Base-by-base conservation (phyloP, 2,888 invertebrate genomes). In the Amiota minor region DNA sequence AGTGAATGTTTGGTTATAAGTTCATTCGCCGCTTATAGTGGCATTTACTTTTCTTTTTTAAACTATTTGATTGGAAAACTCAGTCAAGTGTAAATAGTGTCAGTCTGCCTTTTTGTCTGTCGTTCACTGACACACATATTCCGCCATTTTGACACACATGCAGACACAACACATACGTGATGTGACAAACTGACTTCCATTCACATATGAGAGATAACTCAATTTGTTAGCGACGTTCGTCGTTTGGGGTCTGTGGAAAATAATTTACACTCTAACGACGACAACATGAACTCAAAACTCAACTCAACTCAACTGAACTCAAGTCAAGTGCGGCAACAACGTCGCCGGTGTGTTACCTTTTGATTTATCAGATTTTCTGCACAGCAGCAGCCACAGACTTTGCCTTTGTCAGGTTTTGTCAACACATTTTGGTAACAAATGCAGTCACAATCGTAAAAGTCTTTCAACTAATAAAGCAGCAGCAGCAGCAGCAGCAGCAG, bases 51-150 rank as follows among this genome's bases (percentile, higher is more conserved):
- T 65, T 61, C 70, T 72, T 68, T 68, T 68, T n/a, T 75, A 84
- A 85, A 79, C 80, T 77, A 87, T 85, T 87, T 87, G 87, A 87
- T 87, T 87, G 85, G 83, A 87, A 87, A 87, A 84, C 77, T 71
- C 84, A 81, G 64, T 83, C 80, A 80, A 83, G 84, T 83, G 81
- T 81, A 86, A 84, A 79, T 78, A 77, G 78, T 79, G 79, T 74
- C 78, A 73, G 78, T 76, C 80, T 53, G 6, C 6, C 2, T 35
- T 1, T 35, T 8, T 79, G 78, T 74, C 78, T 71, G 78, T 76
- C 80, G 35, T 53, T 68, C 67, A 62, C n/a, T 11, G 20, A 61
- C 20, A 61, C 20, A 61, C 2, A 61, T 9, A 16, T 35, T 35
- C 35, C 6, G 35, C 35, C 35, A 35, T 35, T 35, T 35, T 35